Evolutionary conservation across 1,140 invertebrate genomes (phyloP), one percentile per base, ranked within the genome.

Genomic region (Megalonaias nervosa): DNA sequence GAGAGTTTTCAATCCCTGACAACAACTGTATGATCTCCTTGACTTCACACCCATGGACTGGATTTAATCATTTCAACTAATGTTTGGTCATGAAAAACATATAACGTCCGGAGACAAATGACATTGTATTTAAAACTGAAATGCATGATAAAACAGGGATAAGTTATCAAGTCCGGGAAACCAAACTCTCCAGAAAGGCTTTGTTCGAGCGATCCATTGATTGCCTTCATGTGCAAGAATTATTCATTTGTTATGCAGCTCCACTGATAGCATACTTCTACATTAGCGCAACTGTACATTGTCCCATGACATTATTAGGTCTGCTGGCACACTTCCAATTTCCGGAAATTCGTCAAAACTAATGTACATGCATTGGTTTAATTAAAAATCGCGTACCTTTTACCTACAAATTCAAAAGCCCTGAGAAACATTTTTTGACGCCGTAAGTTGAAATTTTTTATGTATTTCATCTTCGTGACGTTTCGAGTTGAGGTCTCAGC

Each of bases 81-180:
- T n/a, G n/a, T n/a, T n/a, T n/a, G n/a, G n/a, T n/a, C n/a, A n/a
- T n/a, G n/a, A n/a, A n/a, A 31, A 31, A 31, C 26, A 31, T 31
- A 31, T 2, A 31, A 31, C 38, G 38, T 48, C 38, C 11, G 38
- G 38, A 48, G 38, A 48, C 38, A 48, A 9, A 6, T 48, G 38
- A 48, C 11, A 48, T 48, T 9, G 38, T 9, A 48, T 48, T 48
- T 6, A 48, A 48, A 48, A 48, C 9, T 48, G 5, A 48, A 48
- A 48, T 48, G 6, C 6, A 48, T 48, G 4, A 48, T 48, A 48
- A 48, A 48, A 48, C 38, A 48, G 9, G 6, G 38, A 48, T 48
- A n/a, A n/a, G n/a, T n/a, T n/a, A 21, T 82, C n/a, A 4, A 82
- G 56, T n/a, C 70, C 81, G 48, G 68, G 72, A 26, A 82, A 82